Evolutionary conservation across 2,113 vertebrate genomes (phyloP), one percentile per base, ranked within the genome.

Genomic region (Morone chrysops): DNA sequence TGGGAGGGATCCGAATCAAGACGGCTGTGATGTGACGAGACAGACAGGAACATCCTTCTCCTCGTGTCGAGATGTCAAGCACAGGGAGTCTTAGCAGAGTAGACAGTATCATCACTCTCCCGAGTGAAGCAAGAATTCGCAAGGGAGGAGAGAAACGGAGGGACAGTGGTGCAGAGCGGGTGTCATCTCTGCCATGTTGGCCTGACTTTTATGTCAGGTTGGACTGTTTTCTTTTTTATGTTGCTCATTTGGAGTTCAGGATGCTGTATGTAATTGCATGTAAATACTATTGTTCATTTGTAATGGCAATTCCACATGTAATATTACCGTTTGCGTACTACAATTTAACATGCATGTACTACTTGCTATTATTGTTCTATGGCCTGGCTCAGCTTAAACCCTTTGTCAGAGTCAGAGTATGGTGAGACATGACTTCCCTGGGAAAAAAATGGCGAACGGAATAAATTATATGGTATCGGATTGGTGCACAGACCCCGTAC

Each of bases 11-110:
- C 80, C 68, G 85, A 93, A 90, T 91, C 92, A 88, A 91, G 90
- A 93, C 75, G 85, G 84, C 89, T 90, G 94, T 91, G 93, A 94
- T 93, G 92, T 94, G 93, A 94, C 89, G 83, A 94, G 94, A 93
- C 92, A 93, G 93, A 95, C 94, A 94, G 92, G 91, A 94, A 94
- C 94, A 94, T 94, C 92, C 92, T 91, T 94, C 92, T 93, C 87
- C 77, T 53, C 80, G 68, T 92, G 93, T 94, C 90, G 85, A 89
- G 84, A 88, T 92, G 94, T 94, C 92, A 93, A 81, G 85, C 82
- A 68, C 90, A 80, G 89, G 88, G 91, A 94, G 88, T 87, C 90
- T 92, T 83, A 91, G 92, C 90, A 40, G 91, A 92, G 84, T 70
- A 85, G 94, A 94, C 94, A 93, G 91, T 89, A 93, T 92, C 90